phyloP scores from a whole-genome alignment of 2,888 invertebrate genomes.

The Syrista parreyssii region DNA sequence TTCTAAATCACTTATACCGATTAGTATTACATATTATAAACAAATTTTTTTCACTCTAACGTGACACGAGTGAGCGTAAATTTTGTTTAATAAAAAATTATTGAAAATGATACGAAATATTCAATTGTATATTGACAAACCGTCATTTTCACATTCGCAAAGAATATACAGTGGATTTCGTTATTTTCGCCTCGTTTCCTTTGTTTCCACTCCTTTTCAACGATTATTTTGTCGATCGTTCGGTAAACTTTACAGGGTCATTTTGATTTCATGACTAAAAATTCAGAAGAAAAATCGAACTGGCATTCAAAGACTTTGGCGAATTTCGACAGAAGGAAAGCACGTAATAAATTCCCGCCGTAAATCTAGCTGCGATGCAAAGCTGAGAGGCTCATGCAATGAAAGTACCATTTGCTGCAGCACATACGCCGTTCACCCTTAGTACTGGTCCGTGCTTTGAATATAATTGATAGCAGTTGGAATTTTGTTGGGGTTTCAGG shows the following conservation, averaged over 20 bases:
- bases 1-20: no score
- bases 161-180: neutral
- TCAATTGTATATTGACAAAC: neutral
- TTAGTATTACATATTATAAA: no score
- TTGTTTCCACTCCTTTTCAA: neutral
- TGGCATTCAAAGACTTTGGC: neutral
- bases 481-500: conserved; percentile 41
- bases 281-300: conserved; percentile 41
- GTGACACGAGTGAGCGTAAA: no score
- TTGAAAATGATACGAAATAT: neutral
- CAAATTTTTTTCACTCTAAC: no score
- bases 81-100: no score
- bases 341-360: conserved; percentile 11
- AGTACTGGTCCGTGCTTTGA: conserved; percentile 54
- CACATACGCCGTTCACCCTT: conserved; percentile 38
- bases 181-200: neutral
- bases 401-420: conserved; percentile 58
- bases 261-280: conserved; percentile 9
- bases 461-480: conserved; percentile 57
- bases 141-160: neutral
- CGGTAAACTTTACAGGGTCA: neutral
- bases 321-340: conserved; percentile 43
- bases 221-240: neutral
- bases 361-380: conserved; percentile 43
- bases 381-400: conserved; percentile 53